phyloP scores from a whole-genome alignment of 2,888 invertebrate genomes.

The Agrochola circellaris region DNA sequence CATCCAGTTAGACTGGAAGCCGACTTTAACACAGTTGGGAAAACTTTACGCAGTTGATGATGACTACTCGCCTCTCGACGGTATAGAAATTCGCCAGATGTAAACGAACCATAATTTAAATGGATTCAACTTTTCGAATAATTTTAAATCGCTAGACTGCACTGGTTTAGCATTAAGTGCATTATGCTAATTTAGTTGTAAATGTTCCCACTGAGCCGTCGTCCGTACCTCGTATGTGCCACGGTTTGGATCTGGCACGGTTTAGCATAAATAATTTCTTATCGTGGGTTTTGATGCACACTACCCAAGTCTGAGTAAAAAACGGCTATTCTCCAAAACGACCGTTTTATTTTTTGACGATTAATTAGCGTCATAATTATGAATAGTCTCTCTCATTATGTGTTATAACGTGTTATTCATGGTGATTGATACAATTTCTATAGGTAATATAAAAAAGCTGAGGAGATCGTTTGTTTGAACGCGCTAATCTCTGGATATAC shows the following conservation, averaged over 20 bases:
- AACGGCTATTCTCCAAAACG: neutral
- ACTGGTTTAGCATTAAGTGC: neutral
- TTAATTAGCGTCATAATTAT: neutral
- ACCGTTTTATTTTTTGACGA: neutral
- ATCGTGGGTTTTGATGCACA: neutral
- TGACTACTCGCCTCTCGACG: no score
- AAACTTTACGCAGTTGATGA: no score
- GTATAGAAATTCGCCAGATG: neutral
- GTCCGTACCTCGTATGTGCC: neutral
- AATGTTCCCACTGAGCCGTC: neutral
- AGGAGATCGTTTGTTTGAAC: no score
- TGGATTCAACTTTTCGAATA: neutral
- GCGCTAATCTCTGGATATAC: no score
- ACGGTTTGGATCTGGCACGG: neutral
- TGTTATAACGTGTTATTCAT: no score
- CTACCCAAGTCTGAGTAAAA: neutral
- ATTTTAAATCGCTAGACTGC: neutral
- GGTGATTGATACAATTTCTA: no score
- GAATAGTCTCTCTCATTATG: no score
- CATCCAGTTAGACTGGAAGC: neutral
- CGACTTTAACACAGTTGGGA: no score
- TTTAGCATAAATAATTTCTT: slow-evolving; percentile 1
- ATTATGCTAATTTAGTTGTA: neutral
- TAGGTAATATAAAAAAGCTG: no score
- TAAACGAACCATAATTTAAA: neutral